phyloP scores from a whole-genome alignment of 1,140 invertebrate genomes.

The Glomeris maerens region DNA sequence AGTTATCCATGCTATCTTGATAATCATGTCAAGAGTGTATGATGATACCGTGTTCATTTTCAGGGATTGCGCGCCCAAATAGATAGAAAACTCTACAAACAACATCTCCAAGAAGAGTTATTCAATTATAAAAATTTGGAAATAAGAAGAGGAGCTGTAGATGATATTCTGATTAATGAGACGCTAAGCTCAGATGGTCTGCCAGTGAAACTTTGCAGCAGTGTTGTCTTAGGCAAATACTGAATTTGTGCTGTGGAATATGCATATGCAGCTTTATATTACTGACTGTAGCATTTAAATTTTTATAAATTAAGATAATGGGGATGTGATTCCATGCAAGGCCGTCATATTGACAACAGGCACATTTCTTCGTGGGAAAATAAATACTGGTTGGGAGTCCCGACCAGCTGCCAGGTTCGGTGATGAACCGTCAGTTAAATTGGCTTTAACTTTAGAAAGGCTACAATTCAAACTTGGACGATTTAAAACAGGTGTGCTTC shows the following conservation, averaged over 20 bases:
- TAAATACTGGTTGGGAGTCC: conserved; percentile 67
- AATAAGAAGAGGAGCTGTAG: conserved; percentile 58
- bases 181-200: conserved; percentile 15
- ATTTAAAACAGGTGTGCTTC: conserved; percentile 59
- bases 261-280: not conserved
- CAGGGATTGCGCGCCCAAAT: conserved; percentile 75
- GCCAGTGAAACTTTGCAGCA: conserved; percentile 36
- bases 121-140: conserved; percentile 50
- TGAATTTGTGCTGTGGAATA: not conserved
- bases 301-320: conserved; percentile 34
- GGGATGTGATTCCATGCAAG: conserved; percentile 42
- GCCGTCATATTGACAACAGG: conserved; percentile 79
- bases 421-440: conserved; percentile 63
- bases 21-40: no score
- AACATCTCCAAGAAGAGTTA: conserved; percentile 62
- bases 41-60: conserved; percentile 1
- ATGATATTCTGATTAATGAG: conserved; percentile 58
- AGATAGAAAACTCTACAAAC: conserved; percentile 68
- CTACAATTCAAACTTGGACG: conserved; percentile 64
- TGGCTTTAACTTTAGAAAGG: conserved; percentile 60
- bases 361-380: conserved; percentile 79
- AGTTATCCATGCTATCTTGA: conserved; percentile 9
- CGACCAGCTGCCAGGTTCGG: conserved; percentile 71
- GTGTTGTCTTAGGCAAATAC: conserved; percentile 44
- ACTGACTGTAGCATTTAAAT: conserved; percentile 1